Evolutionary conservation across 2,888 invertebrate species (phyloP), one percentile per base, ranked within the genome.

Genomic region (Drosophila anomalipes): DNA sequence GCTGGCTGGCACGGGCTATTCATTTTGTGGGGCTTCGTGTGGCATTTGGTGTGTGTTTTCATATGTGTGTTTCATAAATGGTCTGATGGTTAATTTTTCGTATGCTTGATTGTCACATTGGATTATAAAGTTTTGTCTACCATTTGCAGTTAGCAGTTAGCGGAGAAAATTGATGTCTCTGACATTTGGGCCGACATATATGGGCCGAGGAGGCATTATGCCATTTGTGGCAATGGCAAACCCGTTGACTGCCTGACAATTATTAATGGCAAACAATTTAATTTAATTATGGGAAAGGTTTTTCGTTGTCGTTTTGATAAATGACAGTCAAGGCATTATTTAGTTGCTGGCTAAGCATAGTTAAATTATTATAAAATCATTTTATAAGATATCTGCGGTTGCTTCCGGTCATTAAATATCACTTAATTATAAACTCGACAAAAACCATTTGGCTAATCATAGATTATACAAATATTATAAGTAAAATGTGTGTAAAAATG

Each of bases 241-340:
- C 59, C 70, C 67, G 62, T 66, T 68, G 66, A 67, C 62, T 60
- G 64, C 52, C 81, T 83, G 86, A 84, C 89, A 84, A 87, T 82
- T 85, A 89, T 84, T 89, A 86, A 86, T 86, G 85, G 72, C 74
- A 81, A 82, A 80, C 87, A 68, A 71, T 89, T 87, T 87, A 80
- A 89, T 87, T 87, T 87, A 89, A 86, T 89, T 85, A 89, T 80
- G 87, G 72, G 78, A 84, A 89, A 87, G 77, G 85, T 74, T 74
- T 67, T 37, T 30, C 16, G 57, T 37, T 56, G 47, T 56, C 49
- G 16, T 52, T 56, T 71, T 74, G 71, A 76, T 76, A 71, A 82
- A 81, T 76, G 70, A 56, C 56, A 56, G 56, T 32, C 63, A 52
- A 63, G 52, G 12, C 64, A 57, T 30, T 57, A 47, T 39, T 57